phyloP scores from a whole-genome alignment of 1,140 invertebrate species.

The Leptinotarsa undecemlineata region DNA sequence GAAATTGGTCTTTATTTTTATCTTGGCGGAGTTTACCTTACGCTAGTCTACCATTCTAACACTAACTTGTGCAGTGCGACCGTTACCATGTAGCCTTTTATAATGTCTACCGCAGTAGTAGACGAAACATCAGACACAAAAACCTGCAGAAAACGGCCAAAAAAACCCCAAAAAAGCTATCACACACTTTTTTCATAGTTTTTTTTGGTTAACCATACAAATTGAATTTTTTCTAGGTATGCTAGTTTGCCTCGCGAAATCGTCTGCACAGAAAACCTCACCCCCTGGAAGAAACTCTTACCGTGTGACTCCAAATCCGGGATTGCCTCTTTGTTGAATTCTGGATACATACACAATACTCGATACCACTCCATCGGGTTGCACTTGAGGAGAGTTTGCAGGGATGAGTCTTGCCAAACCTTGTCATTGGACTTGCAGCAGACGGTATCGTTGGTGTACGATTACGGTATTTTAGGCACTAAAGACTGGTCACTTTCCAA shows the following conservation, averaged over 20 bases:
- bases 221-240: conserved; percentile 69
- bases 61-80: too few relatives aligned
- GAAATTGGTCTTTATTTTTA: too few relatives aligned
- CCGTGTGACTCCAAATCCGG: conserved; percentile 89
- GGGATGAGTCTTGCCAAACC: conserved; percentile 64
- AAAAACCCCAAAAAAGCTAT: too few relatives aligned
- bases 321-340: conserved; percentile 85
- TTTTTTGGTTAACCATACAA: not conserved
- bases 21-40: too few relatives aligned
- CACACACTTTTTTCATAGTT: too few relatives aligned
- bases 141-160: too few relatives aligned
- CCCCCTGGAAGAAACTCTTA: conserved; percentile 95
- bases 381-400: conserved; percentile 81
- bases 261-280: conserved; percentile 98
- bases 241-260: conserved; percentile 90
- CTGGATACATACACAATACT: conserved; percentile 88
- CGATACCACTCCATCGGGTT: conserved; percentile 91
- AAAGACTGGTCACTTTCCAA: conserved; percentile 84
- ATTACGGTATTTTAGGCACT: conserved; percentile 66
- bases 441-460: conserved; percentile 85
- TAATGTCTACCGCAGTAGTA: too few relatives aligned
- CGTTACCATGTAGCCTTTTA: too few relatives aligned
- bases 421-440: conserved; percentile 78
- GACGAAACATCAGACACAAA: too few relatives aligned
- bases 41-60: too few relatives aligned